These are phyloP conservation scores for Montipora capricornis DNA, from an alignment of 64 coral and sea anemone species.

Conservation along the genomic window DNA sequence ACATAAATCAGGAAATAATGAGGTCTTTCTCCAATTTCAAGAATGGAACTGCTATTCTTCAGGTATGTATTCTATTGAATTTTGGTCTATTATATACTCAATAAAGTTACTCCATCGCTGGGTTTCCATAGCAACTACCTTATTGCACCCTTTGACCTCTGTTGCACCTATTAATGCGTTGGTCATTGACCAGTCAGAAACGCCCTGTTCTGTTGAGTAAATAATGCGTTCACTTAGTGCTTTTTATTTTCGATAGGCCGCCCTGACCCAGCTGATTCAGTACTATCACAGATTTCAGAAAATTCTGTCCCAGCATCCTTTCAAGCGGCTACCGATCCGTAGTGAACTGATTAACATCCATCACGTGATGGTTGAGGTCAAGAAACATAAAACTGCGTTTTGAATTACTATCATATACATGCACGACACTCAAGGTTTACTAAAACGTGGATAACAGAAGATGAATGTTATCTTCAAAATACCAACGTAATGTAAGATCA, in stretches of 20 bases:
- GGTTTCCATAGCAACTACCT: too few species aligned
- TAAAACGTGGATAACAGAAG: not conserved
- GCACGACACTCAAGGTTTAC: too few species aligned
- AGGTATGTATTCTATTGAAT: slow-evolving; percentile 56
- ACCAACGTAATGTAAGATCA: too few species aligned
- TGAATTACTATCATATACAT: slow-evolving; percentile 5
- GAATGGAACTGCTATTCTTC: slow-evolving; percentile 96
- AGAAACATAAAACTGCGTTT: slow-evolving; percentile 99
- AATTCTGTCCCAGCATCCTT: slow-evolving; percentile 96
- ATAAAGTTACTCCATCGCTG: too few species aligned
- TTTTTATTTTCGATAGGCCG: slow-evolving; percentile 66
- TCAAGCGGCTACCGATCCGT: slow-evolving; percentile 95
- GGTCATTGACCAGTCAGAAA: too few species aligned
- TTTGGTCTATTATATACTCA: too few species aligned
- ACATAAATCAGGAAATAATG: slow-evolving; percentile 99
- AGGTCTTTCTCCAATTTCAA: slow-evolving; percentile 98
- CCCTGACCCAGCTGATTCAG: slow-evolving; percentile 94
- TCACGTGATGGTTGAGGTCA: slow-evolving; percentile 99
- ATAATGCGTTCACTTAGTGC: not conserved
- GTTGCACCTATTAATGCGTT: too few species aligned
- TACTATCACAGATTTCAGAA: slow-evolving; percentile 99
- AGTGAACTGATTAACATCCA: slow-evolving; percentile 99
- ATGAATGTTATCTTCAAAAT: not conserved
- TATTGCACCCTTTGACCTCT: too few species aligned
- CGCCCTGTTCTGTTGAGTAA: too few species aligned